A percentile compares a stretch with the other conserved stretches of the same genome.
phyloP scores from a whole-genome alignment of 2,888 invertebrate species.

The Cephus spinipes region DNA sequence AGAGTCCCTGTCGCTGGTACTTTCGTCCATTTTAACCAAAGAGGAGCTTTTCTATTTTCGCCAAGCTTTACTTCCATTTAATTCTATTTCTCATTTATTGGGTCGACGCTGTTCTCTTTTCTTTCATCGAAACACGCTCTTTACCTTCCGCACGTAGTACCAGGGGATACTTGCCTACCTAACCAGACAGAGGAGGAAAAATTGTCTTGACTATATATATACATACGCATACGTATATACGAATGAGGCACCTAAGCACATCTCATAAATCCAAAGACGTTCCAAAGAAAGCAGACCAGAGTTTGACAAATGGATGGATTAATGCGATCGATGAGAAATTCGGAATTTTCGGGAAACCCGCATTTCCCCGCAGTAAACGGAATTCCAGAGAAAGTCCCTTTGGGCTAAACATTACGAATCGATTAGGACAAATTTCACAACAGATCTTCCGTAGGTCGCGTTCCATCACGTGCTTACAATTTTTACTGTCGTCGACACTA shows the following conservation, averaged over 20 bases:
- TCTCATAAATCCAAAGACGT: too few relatives aligned
- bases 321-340: not conserved
- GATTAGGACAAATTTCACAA: not conserved
- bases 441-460: not conserved
- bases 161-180: not conserved
- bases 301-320: too few relatives aligned
- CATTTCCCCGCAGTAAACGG: not conserved
- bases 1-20: conserved; percentile 21
- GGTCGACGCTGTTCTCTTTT: not conserved
- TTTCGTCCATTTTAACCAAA: conserved; percentile 12
- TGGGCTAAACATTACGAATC: not conserved
- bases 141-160: not conserved
- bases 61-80: conserved; percentile 30
- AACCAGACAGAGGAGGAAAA: not conserved
- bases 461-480: not conserved
- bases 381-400: not conserved
- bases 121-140: not conserved
- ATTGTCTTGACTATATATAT: too few relatives aligned
- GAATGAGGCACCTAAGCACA: too few relatives aligned
- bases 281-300: not conserved
- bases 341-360: not conserved
- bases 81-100: conserved; percentile 27
- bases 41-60: conserved; percentile 33
- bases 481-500: not conserved
- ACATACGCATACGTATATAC: too few relatives aligned